Evolutionary conservation across 2,113 vertebrate species (phyloP), one percentile per base, ranked within the genome.

Genomic region (Dissostichus mawsoni): DNA sequence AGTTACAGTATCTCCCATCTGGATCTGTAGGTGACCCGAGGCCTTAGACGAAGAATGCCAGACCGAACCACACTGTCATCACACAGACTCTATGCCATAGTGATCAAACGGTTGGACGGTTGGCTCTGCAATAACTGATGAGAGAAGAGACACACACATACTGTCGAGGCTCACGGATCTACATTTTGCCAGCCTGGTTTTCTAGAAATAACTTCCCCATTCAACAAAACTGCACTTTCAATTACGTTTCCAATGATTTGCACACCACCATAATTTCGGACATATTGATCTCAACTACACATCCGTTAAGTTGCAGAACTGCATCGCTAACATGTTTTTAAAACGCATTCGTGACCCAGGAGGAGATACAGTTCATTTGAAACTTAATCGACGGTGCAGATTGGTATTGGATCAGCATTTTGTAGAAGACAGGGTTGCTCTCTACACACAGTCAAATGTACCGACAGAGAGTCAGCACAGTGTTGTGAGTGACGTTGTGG

Each of bases 401-500:
- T 41, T 41, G 36, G 36, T 41, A 41, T 41, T 41, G 36, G 36
- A 41, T 8, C 36, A 41, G 36, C 36, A 41, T 41, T 41, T 41
- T 41, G 36, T 41, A 41, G 36, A 5, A 41, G 36, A 41, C 7
- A 41, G 36, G 0, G 36, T 41, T 41, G 5, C 36, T 67, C 29
- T 33, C 12, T 29, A 23, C 59, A 33, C 59, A 52, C 57, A 2
- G 11, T 25, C 62, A 68, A 53, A 82, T 44, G 51, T 44, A 67
- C 66, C 47, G 74, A 62, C 64, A 78, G 18, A 13, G n/a, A 84
- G 72, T 84, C 84, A 52, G 74, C 78, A 59, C 65, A 78, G 55
- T 11, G 72, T 61, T 84, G 20, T 76, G 84, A 92, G 50, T 93
- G 87, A 92, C 83, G 64, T 25, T 87, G 85, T 56, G 89, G 92